phyloP scores from a whole-genome alignment of 2,888 invertebrate species.

The Ceriagrion tenellum region DNA sequence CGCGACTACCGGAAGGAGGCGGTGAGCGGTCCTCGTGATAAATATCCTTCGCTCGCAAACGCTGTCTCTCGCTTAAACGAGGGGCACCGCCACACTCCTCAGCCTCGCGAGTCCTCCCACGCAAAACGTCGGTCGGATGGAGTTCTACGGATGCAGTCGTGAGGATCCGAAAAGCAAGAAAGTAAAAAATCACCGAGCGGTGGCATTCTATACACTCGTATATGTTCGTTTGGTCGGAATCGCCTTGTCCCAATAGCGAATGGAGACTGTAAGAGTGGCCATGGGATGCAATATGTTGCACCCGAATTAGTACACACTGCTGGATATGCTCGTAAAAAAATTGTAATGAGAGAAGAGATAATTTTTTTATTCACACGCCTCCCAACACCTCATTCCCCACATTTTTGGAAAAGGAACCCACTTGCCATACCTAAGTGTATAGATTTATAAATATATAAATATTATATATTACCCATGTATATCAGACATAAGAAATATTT shows the following conservation, averaged over 20 bases:
- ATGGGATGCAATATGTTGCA: neutral
- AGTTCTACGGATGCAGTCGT: neutral
- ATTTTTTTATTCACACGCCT: neutral
- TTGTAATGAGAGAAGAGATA: neutral
- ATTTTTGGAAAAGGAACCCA: conserved; percentile 34
- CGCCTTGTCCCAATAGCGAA: neutral
- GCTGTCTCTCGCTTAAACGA: no score
- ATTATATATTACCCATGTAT: conserved; percentile 65
- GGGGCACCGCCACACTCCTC: no score
- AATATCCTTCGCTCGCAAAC: neutral
- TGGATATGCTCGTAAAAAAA: neutral
- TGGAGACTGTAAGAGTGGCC: neutral
- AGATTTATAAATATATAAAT: conserved; percentile 68
- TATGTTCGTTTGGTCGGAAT: neutral
- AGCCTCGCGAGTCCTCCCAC: no score
- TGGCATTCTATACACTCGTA: neutral
- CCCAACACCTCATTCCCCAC: neutral
- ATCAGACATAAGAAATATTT: conserved; percentile 68
- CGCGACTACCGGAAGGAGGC: neutral
- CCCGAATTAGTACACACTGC: neutral
- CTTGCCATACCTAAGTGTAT: conserved; percentile 68
- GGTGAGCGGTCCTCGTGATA: neutral
- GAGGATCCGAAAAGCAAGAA: neutral
- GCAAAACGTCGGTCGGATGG: neutral
- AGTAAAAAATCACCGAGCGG: neutral